Evolutionary conservation across 2,113 vertebrate genomes (phyloP), one percentile per base, ranked within the genome.

Genomic region (Hypomesus transpacificus): DNA sequence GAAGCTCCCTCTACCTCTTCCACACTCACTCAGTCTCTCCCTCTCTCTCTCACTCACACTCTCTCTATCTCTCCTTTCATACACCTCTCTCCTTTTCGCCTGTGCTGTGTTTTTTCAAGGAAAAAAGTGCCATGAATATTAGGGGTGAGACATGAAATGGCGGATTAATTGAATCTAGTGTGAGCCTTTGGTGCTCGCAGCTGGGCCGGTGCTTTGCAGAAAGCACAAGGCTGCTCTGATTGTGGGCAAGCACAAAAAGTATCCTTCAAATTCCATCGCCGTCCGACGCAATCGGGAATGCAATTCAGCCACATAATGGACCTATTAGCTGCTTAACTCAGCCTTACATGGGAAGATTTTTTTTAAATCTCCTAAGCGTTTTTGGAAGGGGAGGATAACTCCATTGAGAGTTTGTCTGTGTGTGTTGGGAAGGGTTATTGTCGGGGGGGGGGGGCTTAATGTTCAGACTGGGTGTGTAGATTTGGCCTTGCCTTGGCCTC

Each of bases 291-390:
- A 93, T 91, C 90, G 89, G 91, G 91, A 95, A 93, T 92, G 93
- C 93, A 90, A 92, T 96, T 96, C 94, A 95, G 84, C 80, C 84
- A 73, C 90, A 94, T 93, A 96, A 95, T 94, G 93, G 92, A 89
- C 93, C 94, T 90, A 95, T 97, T 98, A 97, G 94, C 95, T 95
- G 95, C 95, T 96, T 97, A 95, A 96, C 94, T 94, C 93, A 91
- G 88, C 91, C 87, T 88, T 80, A 91, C 92, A 94, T 92, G 91
- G 94, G 90, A 92, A 93, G 93, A 91, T 93, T 94, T 92, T 91
- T 80, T 63, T 58, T n/a, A 3, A 17, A 22, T 52, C 57, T 71
- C 18, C 24, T 46, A 17, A 13, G 39, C 39, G 9, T 46, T 46
- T 46, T 46, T 46, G 46, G 50, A 17, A 56, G 54, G 54, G 16